Base-by-base conservation (phyloP, 2,888 invertebrate species). In the Xestoiulus laeticollis region DNA sequence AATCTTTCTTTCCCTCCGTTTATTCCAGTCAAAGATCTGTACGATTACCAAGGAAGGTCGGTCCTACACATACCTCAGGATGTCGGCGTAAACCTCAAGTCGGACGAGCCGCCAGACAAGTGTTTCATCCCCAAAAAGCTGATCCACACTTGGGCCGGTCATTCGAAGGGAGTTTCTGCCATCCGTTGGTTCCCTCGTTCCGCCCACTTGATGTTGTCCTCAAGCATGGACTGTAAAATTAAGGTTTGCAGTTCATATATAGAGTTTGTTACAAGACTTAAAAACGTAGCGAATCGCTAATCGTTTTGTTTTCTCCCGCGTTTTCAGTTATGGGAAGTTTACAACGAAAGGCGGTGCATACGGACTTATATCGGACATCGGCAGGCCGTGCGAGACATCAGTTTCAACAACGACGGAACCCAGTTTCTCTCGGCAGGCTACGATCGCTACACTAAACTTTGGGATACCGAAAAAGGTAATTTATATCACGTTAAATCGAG, bases 381-480 rank as follows among this genome's bases (percentile, higher is more conserved):
- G 87, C 98, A 99, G 92, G 99, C 99, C 0, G 99, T 99, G 14
- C 93, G 98, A 88, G 99, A 99, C 91, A 94, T 98, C 89, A 96
- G 96, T 91, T 99, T 99, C 93, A 98, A 99, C 92, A 99, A 98
- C 91, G 94, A 94, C 78, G 99, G 99, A 0, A 95, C 95, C 78
- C 95, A 96, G 91, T 99, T 99, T 92, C 93, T 99, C 3, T 98
- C 98, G 0, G 98, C 99, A 82, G 96, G 95, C 0, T 99, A 98
- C 92, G 98, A 98, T 93, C 95, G 98, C 87, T 99, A 97, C 91
- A 97, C 99, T 88, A 99, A 99, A 93, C 93, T 99, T 83, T 99
- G 99, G 99, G 99, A 99, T 92, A 99, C 99, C 0, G 99, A 99
- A 93, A 97, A 97, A 0, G 99, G 99, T 85, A 94, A n/a, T n/a